These are phyloP conservation scores for Chorisops tibialis DNA, from an alignment of 2,888 invertebrate species.

Conservation along the genomic window DNA sequence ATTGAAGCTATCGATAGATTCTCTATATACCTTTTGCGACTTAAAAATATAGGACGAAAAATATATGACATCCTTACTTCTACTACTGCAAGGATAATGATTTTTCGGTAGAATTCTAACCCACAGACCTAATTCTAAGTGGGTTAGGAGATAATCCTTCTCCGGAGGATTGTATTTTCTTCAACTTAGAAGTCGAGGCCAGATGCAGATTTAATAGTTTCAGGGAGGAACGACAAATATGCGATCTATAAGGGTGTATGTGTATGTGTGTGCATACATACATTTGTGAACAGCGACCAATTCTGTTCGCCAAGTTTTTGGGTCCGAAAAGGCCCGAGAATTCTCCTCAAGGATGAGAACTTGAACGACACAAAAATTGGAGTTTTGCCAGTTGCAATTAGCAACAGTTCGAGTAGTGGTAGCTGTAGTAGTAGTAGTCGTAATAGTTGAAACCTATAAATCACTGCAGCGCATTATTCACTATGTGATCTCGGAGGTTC, in stretches of 20 bases:
- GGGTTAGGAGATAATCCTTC: constrained; percentile 6
- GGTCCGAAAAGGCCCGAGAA: not conserved
- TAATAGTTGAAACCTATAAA: constrained; percentile 21
- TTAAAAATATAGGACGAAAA: not conserved
- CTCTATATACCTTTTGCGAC: not conserved
- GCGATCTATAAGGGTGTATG: too few relatives aligned
- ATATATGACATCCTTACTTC: not conserved
- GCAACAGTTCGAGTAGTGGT: constrained; percentile 21
- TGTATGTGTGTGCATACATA: not conserved
- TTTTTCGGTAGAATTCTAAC: not conserved
- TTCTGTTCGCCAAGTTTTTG: not conserved
- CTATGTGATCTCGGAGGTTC: constrained; percentile 18
- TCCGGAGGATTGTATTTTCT: constrained; percentile 11
- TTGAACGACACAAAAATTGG: constrained; percentile 14
- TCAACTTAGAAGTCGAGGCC: constrained; percentile 15
- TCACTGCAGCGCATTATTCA: constrained; percentile 23
- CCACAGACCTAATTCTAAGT: not conserved
- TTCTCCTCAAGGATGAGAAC: not conserved
- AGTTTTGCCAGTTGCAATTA: constrained; percentile 20
- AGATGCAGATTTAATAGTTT: constrained; percentile 21
- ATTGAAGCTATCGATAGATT: constrained; percentile 8
- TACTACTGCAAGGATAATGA: not conserved
- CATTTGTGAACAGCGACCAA: not conserved
- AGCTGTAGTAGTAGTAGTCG: constrained; percentile 17
- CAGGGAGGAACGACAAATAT: not conserved